Evolutionary conservation across 2,888 invertebrate genomes (phyloP), one percentile per base, ranked within the genome.

Genomic region (Idaea biselata): DNA sequence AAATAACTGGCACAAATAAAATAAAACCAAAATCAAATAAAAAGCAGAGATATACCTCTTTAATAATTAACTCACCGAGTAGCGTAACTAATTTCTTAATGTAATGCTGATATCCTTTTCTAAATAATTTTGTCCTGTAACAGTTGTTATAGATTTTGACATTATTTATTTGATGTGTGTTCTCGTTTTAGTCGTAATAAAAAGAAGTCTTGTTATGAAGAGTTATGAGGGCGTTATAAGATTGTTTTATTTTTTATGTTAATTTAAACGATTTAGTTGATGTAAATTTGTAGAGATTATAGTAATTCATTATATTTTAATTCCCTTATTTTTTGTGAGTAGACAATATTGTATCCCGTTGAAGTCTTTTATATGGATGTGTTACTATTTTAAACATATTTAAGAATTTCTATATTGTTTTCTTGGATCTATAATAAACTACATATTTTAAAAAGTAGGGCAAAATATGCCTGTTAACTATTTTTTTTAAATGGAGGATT

Each of bases 31-130:
- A 76, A 77, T 63, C 25, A 63, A 68, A 71, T 73, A 80, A 77
- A 70, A 66, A 75, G 74, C 71, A 33, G 14, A n/a, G 58, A 61
- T 62, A 62, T 53, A 63, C 58, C 63, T 79, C 86, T 87, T 88
- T 86, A 89, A 89, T 91, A 91, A 91, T 90, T 90, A 90, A 80
- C 76, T 79, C 84, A 84, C 79, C 83, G 89, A 91, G 89, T 84
- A 86, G 89, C 91, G 86, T 84, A 78, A 84, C 91, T 89, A 92
- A 92, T 91, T 83, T 83, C 82, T 89, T 85, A 91, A 92, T 88
- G 86, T 82, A 81, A 78, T 78, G 68, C 82, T 44, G 44, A 44
- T 44, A 44, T 44, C 84, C 76, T 84, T 83, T 83, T 80, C 82
- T 77, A 82, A 87, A 89, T 91, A 88, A 90, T 87, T 88, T 85